These are phyloP conservation scores for Hystrix brachyura DNA, from an alignment of 2,113 vertebrate genomes.

Conservation along the genomic window DNA sequence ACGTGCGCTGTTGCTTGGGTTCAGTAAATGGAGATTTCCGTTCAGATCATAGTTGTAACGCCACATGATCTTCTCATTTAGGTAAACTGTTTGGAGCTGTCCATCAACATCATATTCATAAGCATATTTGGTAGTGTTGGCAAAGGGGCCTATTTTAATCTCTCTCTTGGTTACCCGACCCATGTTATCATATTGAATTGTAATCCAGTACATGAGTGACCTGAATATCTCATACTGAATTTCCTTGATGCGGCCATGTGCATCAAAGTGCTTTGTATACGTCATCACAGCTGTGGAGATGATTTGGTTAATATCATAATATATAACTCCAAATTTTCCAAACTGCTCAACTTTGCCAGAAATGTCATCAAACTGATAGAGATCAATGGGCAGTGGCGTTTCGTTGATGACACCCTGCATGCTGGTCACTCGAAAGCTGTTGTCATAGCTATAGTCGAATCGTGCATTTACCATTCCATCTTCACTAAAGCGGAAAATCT, in stretches of 20 bases:
- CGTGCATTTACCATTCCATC: constrained; percentile 99
- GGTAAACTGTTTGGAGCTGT: constrained; percentile 96
- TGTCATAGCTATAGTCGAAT: constrained; percentile 99
- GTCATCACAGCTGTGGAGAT: constrained; percentile 99
- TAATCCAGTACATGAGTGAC: constrained; percentile 99
- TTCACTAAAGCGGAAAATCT: constrained; percentile 99
- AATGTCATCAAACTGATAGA: constrained; percentile 99
- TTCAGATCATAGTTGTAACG: constrained; percentile 99
- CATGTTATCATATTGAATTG: constrained; percentile 97
- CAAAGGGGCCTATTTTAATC: constrained; percentile 98
- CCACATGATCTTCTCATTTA: constrained; percentile 98
- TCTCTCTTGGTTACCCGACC: constrained; percentile 96
- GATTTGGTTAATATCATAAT: constrained; percentile 99
- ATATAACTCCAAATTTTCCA: constrained; percentile 99
- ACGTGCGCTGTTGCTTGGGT: constrained; percentile 94
- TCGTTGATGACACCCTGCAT: constrained; percentile 99
- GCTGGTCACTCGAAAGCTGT: constrained; percentile 97
- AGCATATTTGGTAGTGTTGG: constrained; percentile 98
- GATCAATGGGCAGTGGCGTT: constrained; percentile 97
- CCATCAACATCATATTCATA: constrained; percentile 98
- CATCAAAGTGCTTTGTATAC: constrained; percentile 98
- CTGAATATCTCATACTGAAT: constrained; percentile 99
- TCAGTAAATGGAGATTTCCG: constrained; percentile 97
- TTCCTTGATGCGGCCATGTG: constrained; percentile 97
- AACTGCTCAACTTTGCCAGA: constrained; percentile 99